Conservation (phyloP, 2,113 vertebrate species). For the Trematocara marginatum region DNA sequence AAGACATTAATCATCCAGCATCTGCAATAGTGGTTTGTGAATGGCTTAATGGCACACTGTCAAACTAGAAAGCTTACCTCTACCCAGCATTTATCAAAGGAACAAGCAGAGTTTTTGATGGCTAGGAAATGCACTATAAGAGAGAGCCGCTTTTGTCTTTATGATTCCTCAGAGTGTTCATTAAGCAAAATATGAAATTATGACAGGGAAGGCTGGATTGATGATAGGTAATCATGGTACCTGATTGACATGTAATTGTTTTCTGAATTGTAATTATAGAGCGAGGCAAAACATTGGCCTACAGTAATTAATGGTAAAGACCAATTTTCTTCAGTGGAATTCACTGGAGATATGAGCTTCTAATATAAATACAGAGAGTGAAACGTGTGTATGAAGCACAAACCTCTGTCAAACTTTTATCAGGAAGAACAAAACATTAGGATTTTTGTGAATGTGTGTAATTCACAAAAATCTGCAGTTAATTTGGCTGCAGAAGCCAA, state of each 20-base stretch:
- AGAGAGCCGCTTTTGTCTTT: slow-evolving; percentile 34
- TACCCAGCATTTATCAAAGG: slow-evolving; percentile 39
- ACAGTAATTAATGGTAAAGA: slow-evolving; percentile 40
- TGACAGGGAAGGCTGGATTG: slow-evolving; percentile 39
- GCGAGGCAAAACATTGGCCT: slow-evolving; percentile 45
- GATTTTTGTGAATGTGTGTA: not conserved
- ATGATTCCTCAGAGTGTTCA: slow-evolving; percentile 57
- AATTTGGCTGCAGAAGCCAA: not conserved
- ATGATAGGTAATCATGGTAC: slow-evolving; percentile 54
- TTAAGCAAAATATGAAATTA: slow-evolving; percentile 57
- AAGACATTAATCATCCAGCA: slow-evolving; percentile 39
- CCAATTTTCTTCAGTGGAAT: slow-evolving; percentile 52
- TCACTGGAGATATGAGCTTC: slow-evolving; percentile 22
- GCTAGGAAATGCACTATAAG: slow-evolving; percentile 33
- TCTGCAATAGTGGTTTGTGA: slow-evolving; percentile 26
- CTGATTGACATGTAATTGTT: slow-evolving; percentile 58
- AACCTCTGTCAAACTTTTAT: not conserved
- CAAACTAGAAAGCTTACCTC: slow-evolving; percentile 33
- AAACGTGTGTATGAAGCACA: not conserved
- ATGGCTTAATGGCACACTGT: slow-evolving; percentile 49
- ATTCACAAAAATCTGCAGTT: not conserved
- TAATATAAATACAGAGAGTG: slow-evolving; percentile 12
- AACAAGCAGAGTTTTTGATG: slow-evolving; percentile 47
- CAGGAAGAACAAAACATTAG: slow-evolving; percentile 22
- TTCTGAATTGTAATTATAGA: slow-evolving; percentile 62